Conservation (phyloP, 1,140 invertebrate genomes). For the Dendrolimus punctatus region DNA sequence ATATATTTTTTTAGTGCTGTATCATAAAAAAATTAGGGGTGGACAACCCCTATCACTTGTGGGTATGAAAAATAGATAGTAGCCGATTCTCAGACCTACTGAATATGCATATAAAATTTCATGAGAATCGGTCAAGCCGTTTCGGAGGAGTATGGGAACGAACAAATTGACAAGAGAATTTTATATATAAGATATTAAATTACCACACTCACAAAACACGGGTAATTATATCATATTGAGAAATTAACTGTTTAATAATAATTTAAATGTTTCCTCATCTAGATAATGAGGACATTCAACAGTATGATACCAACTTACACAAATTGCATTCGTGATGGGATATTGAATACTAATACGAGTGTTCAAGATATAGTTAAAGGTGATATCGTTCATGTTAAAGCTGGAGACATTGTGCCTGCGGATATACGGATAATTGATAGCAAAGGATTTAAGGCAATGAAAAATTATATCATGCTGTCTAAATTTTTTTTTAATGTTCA, state of each 20-base stretch:
- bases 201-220: too few species aligned
- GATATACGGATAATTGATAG: slow-evolving; percentile 59
- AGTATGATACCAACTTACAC: slow-evolving; percentile 51
- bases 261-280: slow-evolving; percentile 23
- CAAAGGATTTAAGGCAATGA: slow-evolving; percentile 55
- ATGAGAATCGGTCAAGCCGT: too few species aligned
- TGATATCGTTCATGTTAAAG: slow-evolving; percentile 44
- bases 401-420: slow-evolving; percentile 53
- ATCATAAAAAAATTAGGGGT: too few species aligned
- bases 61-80: too few species aligned
- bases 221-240: too few species aligned
- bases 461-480: slow-evolving; percentile 5
- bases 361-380: slow-evolving; percentile 47
- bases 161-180: too few species aligned
- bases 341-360: slow-evolving; percentile 24
- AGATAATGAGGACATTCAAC: slow-evolving; percentile 68
- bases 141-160: too few species aligned
- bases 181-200: too few species aligned
- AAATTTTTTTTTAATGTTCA: neutral
- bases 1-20: too few species aligned
- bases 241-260: neutral
- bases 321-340: slow-evolving; percentile 41
- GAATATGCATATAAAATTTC: too few species aligned
- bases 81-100: too few species aligned
- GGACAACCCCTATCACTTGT: too few species aligned